A percentile compares a stretch with the other conserved stretches of the same genome.
phyloP scores from a whole-genome alignment of 2,113 vertebrate species.

The Machaerirhynchus nigripectus region DNA sequence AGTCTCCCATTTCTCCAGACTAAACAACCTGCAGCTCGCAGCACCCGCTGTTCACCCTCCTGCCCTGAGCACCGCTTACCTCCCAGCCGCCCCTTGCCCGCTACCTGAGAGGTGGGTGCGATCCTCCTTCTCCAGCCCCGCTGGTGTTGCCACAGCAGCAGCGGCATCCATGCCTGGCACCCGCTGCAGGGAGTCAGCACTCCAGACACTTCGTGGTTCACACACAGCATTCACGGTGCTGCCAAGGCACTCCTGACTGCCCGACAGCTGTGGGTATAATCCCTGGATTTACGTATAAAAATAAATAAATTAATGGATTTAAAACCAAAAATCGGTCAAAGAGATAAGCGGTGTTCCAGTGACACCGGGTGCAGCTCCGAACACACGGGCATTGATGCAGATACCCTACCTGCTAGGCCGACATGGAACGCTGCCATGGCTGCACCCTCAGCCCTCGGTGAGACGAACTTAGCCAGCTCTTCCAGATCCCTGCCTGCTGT shows the following conservation, averaged over 20 bases:
- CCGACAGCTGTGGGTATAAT: neutral
- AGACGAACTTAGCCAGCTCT: neutral
- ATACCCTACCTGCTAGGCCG: neutral
- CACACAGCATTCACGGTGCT: neutral
- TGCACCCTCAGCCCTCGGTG: fast-evolving
- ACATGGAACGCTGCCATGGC: neutral
- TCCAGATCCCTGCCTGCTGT: neutral
- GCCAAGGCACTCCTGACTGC: neutral
- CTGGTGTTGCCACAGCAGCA: neutral
- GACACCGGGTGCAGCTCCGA: neutral
- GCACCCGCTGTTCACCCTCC: neutral
- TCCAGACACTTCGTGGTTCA: fast-evolving
- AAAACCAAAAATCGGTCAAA: neutral
- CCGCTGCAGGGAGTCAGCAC: fast-evolving
- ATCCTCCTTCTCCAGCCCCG: neutral
- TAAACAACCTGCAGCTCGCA: neutral
- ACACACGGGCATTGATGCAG: fast-evolving
- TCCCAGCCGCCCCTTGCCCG: fast-evolving
- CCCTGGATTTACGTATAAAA: neutral
- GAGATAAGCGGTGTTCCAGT: neutral
- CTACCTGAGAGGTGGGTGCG: neutral
- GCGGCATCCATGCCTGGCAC: neutral
- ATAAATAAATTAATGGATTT: neutral
- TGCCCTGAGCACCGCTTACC: fast-evolving
- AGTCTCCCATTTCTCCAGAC: neutral